phyloP scores from a whole-genome alignment of 1,140 invertebrate genomes.

The Bombyx mori region ASM3026992v2 NC_085131.1:10250001-10250500 shows the following conservation, averaged over 20 bases:
- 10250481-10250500: slow-evolving; percentile 7
- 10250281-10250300: not conserved
- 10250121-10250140: slow-evolving; percentile 62
- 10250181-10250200: slow-evolving; percentile 60
- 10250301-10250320: slow-evolving; percentile 12
- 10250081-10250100: slow-evolving; percentile 34
- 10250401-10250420: slow-evolving; percentile 58
- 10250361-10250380: slow-evolving; percentile 60
- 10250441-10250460: slow-evolving; percentile 53
- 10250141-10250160: slow-evolving; percentile 66
- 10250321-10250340: slow-evolving; percentile 18
- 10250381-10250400: slow-evolving; percentile 62
- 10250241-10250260: slow-evolving; percentile 11
- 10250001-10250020: no score
- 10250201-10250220: slow-evolving; percentile 52
- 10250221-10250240: slow-evolving; percentile 58
- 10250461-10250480: slow-evolving; percentile 30
- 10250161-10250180: slow-evolving; percentile 67
- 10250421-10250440: slow-evolving; percentile 69
- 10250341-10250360: slow-evolving; percentile 46
- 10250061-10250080: not conserved
- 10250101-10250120: slow-evolving; percentile 55
- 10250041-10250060: no score
- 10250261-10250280: slow-evolving; percentile 4
- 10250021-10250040: no score